Percentiles rank a stretch among this genome's conserved stretches.
phyloP scores from a whole-genome alignment of 2,113 vertebrate species.

The Erinaceus europaeus region DNA sequence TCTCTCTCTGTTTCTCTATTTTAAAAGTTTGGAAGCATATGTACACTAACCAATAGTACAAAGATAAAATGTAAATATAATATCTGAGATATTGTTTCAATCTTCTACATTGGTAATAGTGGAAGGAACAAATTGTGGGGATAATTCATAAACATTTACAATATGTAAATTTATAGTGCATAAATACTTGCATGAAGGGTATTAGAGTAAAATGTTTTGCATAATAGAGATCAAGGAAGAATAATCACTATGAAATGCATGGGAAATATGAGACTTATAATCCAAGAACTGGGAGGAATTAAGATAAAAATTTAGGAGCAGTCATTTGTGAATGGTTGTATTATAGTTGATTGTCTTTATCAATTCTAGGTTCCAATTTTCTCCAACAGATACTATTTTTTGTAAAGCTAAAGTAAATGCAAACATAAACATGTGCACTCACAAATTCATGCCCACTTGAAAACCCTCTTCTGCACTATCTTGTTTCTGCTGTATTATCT shows the following conservation, averaged over 20 bases:
- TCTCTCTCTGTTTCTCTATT: too few species aligned
- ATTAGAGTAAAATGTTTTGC: neutral
- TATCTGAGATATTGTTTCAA: neutral
- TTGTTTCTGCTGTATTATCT: neutral
- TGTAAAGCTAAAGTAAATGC: neutral
- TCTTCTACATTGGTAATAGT: neutral
- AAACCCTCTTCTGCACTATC: neutral
- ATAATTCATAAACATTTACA: too few species aligned
- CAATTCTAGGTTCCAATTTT: neutral
- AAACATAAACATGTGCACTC: neutral
- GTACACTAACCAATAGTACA: neutral
- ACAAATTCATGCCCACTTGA: neutral
- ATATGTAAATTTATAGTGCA: neutral
- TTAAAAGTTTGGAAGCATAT: neutral
- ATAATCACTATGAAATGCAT: neutral
- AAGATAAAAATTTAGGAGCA: neutral
- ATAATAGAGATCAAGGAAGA: neutral
- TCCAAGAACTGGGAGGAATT: neutral
- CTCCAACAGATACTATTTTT: neutral
- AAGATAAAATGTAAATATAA: constrained; percentile 21
- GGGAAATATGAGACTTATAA: constrained; percentile 1
- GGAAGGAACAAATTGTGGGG: neutral
- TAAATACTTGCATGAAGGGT: neutral
- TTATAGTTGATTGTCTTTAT: neutral
- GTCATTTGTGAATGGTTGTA: neutral